phyloP scores from a whole-genome alignment of 2,113 vertebrate species.

The Jacana jacana region DNA sequence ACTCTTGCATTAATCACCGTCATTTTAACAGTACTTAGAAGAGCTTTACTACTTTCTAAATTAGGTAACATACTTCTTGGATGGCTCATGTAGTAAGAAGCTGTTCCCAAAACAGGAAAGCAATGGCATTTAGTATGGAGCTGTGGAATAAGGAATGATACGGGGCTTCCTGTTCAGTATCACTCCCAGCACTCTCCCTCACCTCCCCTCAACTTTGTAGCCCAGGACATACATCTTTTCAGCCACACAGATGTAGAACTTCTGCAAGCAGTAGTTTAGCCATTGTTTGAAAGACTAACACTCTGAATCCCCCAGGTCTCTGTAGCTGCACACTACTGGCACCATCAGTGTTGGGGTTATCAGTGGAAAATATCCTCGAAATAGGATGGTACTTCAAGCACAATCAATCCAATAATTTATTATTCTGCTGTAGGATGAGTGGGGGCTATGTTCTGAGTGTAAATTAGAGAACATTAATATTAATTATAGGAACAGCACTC shows the following conservation, averaged over 20 bases:
- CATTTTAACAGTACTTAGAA: constrained; percentile 25
- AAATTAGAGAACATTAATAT: constrained; percentile 37
- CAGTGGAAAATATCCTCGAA: not conserved
- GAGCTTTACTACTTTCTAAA: constrained; percentile 55
- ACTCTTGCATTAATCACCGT: constrained; percentile 41
- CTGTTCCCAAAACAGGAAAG: not conserved
- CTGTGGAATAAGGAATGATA: not conserved
- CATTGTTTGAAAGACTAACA: not conserved
- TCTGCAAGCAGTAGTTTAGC: not conserved
- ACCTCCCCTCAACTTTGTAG: not conserved
- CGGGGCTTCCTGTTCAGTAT: not conserved
- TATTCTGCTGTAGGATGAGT: not conserved
- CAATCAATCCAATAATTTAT: not conserved
- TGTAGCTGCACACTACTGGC: not conserved
- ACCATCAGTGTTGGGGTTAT: not conserved
- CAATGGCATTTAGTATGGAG: not conserved
- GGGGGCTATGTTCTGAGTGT: not conserved
- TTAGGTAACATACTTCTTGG: constrained; percentile 10
- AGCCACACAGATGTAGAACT: not conserved
- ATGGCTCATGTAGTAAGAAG: not conserved
- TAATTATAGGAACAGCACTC: constrained; percentile 1
- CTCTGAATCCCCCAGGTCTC: not conserved
- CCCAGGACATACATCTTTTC: not conserved
- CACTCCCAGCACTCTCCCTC: not conserved
- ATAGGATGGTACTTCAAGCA: not conserved